Conservation (phyloP, 1,140 invertebrate species). For the Theocolax elegans region DNA sequence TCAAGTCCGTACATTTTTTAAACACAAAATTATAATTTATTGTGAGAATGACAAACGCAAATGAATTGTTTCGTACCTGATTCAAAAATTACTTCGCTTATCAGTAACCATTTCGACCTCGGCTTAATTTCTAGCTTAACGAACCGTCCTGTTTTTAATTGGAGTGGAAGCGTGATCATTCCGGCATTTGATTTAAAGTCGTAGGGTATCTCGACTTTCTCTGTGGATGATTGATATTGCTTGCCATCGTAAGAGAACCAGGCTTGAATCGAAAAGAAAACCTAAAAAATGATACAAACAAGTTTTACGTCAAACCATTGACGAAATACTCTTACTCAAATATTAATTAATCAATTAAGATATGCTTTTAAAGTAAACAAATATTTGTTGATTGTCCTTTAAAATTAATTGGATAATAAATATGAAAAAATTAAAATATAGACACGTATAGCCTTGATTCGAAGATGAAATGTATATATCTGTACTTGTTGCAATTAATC, state of each 20-base stretch:
- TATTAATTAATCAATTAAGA: too few species aligned
- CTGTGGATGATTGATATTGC: conserved; percentile 73
- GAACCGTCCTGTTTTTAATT: conserved; percentile 80
- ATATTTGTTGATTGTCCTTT: too few species aligned
- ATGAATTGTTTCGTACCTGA: conserved; percentile 72
- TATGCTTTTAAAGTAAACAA: too few species aligned
- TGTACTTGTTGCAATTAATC: too few species aligned
- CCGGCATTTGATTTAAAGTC: conserved; percentile 75
- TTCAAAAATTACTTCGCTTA: conserved; percentile 87
- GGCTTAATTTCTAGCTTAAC: conserved; percentile 84
- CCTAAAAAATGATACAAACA: conserved; percentile 62
- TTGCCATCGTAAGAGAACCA: conserved; percentile 85
- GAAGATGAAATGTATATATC: too few species aligned
- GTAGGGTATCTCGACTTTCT: conserved; percentile 57
- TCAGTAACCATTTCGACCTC: conserved; percentile 86
- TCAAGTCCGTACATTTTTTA: too few species aligned
- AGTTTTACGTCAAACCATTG: too few species aligned
- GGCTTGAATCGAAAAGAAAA: conserved; percentile 77
- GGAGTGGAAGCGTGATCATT: conserved; percentile 77
- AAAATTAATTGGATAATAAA: too few species aligned
- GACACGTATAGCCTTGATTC: too few species aligned
- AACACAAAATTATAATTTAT: too few species aligned
- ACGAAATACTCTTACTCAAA: too few species aligned
- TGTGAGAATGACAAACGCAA: background rate
- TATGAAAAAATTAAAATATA: too few species aligned